Conservation (phyloP, 2,797 vertebrate species). For the Crossoptilon crossoptilon region DNA sequence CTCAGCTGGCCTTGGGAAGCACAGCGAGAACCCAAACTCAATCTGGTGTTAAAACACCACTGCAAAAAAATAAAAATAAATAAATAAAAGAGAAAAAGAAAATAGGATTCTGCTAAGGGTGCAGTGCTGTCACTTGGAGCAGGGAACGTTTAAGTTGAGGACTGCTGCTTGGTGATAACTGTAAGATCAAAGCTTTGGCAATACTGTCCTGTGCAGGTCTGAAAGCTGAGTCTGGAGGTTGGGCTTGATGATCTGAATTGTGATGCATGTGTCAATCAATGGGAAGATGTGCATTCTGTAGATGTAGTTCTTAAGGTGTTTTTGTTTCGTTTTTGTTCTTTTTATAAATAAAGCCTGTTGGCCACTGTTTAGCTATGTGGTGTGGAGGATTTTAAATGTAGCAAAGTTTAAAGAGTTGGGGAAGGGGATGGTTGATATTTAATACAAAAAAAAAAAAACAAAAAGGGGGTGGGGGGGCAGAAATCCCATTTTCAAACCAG, state of each 20-base stretch:
- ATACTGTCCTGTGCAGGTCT: slow-evolving; percentile 51
- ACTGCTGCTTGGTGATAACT: slow-evolving; percentile 65
- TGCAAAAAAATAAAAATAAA: neutral
- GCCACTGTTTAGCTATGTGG: slow-evolving; percentile 78
- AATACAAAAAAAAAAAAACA: neutral
- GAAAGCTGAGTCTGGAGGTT: slow-evolving; percentile 49
- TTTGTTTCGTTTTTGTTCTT: slow-evolving; percentile 72
- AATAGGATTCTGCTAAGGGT: neutral
- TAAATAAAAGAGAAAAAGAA: neutral
- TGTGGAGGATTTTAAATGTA: slow-evolving; percentile 80
- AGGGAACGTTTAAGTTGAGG: slow-evolving; percentile 26
- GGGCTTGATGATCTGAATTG: slow-evolving; percentile 52
- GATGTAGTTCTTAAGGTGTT: slow-evolving; percentile 87
- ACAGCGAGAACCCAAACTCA: neutral
- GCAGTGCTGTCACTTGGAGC: slow-evolving; percentile 35
- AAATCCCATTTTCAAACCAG: slow-evolving; percentile 29
- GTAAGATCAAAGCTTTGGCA: slow-evolving; percentile 69
- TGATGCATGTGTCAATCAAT: slow-evolving; percentile 97
- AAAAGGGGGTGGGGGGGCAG: neutral
- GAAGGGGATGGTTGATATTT: slow-evolving; percentile 28
- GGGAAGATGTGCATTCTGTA: slow-evolving; percentile 96
- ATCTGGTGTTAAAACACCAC: neutral
- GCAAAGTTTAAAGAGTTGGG: slow-evolving; percentile 69
- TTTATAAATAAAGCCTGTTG: slow-evolving; percentile 73
- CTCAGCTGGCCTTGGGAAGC: slow-evolving; percentile 4